phyloP scores from a whole-genome alignment of 2,113 vertebrate species.

The Corydoras sp. region DNA sequence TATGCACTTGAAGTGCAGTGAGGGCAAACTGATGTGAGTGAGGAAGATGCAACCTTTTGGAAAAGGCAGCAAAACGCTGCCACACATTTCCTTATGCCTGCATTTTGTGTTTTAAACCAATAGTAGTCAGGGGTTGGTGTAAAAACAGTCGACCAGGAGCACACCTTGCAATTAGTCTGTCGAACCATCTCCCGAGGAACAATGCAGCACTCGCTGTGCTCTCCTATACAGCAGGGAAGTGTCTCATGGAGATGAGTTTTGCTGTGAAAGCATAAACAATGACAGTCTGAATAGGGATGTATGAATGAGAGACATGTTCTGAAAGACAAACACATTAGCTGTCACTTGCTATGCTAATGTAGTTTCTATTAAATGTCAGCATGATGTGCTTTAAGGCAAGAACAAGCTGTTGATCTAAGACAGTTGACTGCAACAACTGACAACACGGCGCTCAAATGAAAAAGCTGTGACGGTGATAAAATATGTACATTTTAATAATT shows the following conservation, averaged over 20 bases:
- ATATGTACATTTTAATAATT: conserved; percentile 15
- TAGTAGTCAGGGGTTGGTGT: conserved; percentile 30
- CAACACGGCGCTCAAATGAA: conserved; percentile 26
- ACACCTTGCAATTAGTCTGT: conserved; percentile 45
- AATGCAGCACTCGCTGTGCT: conserved; percentile 30
- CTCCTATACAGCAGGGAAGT: conserved; percentile 15
- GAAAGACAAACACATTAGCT: conserved; percentile 41
- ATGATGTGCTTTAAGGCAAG: conserved; percentile 37
- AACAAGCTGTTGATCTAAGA: conserved; percentile 36
- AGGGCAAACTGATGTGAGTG: neutral
- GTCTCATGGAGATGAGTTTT: conserved; percentile 23
- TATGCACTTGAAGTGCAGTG: neutral
- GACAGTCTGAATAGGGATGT: conserved; percentile 21
- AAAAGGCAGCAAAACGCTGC: conserved; percentile 25
- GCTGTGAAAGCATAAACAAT: conserved; percentile 37
- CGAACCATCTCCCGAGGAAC: conserved; percentile 37
- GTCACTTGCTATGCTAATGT: conserved; percentile 42
- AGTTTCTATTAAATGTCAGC: conserved; percentile 46
- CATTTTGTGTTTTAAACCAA: conserved; percentile 34
- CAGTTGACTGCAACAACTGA: conserved; percentile 39
- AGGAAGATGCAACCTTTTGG: neutral
- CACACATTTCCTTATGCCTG: conserved; percentile 44
- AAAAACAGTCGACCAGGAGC: conserved; percentile 26
- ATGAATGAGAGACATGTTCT: conserved; percentile 24
- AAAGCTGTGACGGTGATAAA: conserved; percentile 21